Base-by-base conservation (phyloP, 2,113 vertebrate genomes). In the Phodopus roborovskii region DNA sequence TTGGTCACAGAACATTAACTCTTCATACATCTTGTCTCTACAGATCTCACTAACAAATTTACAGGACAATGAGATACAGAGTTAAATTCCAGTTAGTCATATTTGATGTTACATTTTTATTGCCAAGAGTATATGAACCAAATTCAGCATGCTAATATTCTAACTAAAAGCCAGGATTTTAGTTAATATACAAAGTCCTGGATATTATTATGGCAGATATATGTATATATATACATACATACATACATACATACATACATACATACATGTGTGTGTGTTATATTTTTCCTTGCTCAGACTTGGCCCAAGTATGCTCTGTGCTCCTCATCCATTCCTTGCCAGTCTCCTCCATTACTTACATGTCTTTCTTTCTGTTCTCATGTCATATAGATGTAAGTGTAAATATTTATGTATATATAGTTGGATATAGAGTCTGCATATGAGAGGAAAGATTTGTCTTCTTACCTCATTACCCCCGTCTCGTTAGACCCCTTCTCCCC, bases 41-140 rank as follows among this genome's bases (percentile, higher is more conserved):
- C 15, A 95, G 79, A 89, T 94, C 75, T 94, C 12, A 60, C n/a
- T 71, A 33, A 93, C 24, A 93, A 79, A 36, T 7, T 92, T 88
- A 91, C 58, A 91, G 36, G 66, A 64, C 66, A 68, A 50, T 24
- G 71, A 94, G 95, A 71, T 39, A n/a, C 36, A 85, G 73, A 84
- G 2, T 75, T 70, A 91, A 45, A 87, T 71, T 88, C 73, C 85
- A 71, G 48, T 8, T 87, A 53, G 33, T 73, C 36, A 19, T 73
- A 42, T 56, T 73, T 39, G 24, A 26, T 58, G 53, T 56, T 87
- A 75, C n/a, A 53, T 45, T 93, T 86, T 95, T 89, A 79, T 73
- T 81, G 3, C 71, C 56, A 56, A 70, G 19, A 50, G 60, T 70
- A 24, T 70, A 20, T 89, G 36, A 89, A 62, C 83, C 95, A 93